Conservation (phyloP, 2,797 vertebrate genomes). For the Dicrostonyx torquatus region DNA sequence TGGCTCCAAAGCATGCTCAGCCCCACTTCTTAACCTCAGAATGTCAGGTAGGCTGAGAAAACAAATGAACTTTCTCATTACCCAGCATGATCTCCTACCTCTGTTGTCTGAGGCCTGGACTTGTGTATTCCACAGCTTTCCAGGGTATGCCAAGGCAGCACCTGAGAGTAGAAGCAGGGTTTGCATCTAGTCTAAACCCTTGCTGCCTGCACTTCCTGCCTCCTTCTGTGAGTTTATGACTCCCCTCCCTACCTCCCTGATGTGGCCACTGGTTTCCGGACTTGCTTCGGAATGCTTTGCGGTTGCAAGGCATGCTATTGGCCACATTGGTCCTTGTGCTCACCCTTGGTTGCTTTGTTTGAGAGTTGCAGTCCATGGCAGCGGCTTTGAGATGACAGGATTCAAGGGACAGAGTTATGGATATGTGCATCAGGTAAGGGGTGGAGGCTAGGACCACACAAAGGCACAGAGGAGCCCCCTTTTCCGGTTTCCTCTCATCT, state of each 20-base stretch:
- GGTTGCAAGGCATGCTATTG: no score
- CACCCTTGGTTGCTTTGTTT: not conserved
- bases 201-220: not conserved
- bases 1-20: not conserved
- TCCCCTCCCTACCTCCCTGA: not conserved
- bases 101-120: conserved; percentile 77
- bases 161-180: conserved; percentile 64
- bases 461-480: rapidly evolving
- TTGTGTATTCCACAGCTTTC: conserved; percentile 76
- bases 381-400: not conserved
- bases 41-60: not conserved
- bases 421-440: no score
- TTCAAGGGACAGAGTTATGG: no score
- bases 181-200: not conserved
- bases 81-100: conserved; percentile 74
- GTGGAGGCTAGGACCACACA: not conserved
- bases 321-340: rapidly evolving
- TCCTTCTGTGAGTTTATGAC: not conserved
- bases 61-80: not conserved
- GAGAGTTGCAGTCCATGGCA: not conserved
- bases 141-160: conserved; percentile 64
- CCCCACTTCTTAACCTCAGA: not conserved
- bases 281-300: not conserved
- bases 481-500: no score
- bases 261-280: rapidly evolving